A percentile compares a stretch with the other conserved stretches of the same genome.
phyloP scores from a whole-genome alignment of 1,140 invertebrate genomes.

The Drosophila repleta region DNA sequence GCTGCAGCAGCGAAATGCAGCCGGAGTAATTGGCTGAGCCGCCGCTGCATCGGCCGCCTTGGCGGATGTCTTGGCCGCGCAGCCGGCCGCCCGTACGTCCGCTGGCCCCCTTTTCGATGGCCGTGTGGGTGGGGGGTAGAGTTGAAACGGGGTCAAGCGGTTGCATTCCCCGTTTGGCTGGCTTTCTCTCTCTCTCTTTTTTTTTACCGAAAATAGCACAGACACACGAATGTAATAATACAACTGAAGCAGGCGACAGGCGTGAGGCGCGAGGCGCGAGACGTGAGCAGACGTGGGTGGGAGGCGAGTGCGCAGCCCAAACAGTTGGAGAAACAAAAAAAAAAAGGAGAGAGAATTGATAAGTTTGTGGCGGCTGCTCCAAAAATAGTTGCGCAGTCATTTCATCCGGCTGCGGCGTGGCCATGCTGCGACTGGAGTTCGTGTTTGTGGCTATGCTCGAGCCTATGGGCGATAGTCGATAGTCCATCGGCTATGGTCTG shows the following conservation, averaged over 20 bases:
- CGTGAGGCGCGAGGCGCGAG: constrained; percentile 13
- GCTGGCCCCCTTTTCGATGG: neutral
- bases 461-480: neutral
- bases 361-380: constrained; percentile 44
- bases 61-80: constrained; percentile 3
- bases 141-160: constrained; percentile 79
- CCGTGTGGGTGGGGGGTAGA: constrained; percentile 20
- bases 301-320: constrained; percentile 22
- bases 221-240: constrained; percentile 68
- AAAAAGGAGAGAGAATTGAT: constrained; percentile 30
- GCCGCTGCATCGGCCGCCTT: neutral
- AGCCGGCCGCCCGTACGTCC: neutral
- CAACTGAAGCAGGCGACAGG: constrained; percentile 3
- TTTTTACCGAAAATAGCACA: constrained; percentile 66
- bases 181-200: neutral
- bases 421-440: neutral
- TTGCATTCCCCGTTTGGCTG: constrained; percentile 52
- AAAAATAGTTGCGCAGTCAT: constrained; percentile 44
- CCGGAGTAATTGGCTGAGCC: constrained; percentile 29
- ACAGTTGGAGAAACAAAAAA: constrained; percentile 14
- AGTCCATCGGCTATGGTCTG: no score
- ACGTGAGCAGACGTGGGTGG: constrained; percentile 23
- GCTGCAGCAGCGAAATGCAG: constrained; percentile 26
- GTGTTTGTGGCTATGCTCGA: neutral
- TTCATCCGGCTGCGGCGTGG: constrained; percentile 14